Conservation (phyloP, 2,113 vertebrate species). For the Caranx melampygus region DNA sequence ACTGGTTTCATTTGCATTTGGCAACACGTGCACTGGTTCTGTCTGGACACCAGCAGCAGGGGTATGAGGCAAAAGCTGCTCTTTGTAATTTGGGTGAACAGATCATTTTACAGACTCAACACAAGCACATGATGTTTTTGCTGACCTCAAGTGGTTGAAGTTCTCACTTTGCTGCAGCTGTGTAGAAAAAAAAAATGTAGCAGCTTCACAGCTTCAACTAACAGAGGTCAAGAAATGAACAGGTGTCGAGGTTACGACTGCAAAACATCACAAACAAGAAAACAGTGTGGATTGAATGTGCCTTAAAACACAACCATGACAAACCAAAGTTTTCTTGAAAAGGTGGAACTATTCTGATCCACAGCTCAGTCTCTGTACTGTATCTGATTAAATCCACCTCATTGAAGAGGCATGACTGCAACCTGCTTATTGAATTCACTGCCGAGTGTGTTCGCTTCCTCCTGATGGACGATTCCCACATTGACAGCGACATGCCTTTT, state of each 20-base stretch:
- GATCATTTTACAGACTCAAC: neutral
- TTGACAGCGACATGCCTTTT: neutral
- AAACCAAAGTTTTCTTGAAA: neutral
- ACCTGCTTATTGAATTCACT: neutral
- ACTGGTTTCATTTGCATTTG: neutral
- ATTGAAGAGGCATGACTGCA: conserved; percentile 5
- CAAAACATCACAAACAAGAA: neutral
- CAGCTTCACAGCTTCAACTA: neutral
- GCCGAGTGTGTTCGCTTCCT: neutral
- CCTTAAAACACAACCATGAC: neutral
- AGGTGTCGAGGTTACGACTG: neutral
- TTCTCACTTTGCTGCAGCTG: neutral
- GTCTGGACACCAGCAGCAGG: neutral
- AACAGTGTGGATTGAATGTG: neutral
- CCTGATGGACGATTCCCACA: neutral
- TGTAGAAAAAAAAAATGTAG: neutral
- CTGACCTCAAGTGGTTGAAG: conserved; percentile 6
- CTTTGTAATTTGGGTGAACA: neutral
- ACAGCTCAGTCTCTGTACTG: neutral
- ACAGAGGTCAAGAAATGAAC: neutral
- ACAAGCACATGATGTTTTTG: neutral
- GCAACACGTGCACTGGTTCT: neutral
- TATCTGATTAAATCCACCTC: neutral
- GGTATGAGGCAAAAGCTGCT: neutral
- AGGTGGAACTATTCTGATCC: neutral